These are phyloP conservation scores for Sebastes schlegelii DNA, from an alignment of 2,113 vertebrate genomes.

Conservation along the genomic window DNA sequence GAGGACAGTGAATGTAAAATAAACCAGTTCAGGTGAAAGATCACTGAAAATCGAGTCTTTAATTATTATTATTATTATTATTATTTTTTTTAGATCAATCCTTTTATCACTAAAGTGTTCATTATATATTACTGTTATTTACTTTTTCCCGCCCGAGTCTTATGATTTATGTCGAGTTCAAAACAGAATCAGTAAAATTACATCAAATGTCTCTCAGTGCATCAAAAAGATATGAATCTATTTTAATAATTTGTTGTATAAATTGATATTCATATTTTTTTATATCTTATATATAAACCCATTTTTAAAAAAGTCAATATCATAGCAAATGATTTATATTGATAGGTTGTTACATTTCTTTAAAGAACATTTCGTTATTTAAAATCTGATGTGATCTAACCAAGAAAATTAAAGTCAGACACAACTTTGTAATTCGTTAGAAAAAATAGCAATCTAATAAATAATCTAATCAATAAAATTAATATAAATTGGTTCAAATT, in stretches of 20 bases:
- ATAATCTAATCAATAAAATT: background rate
- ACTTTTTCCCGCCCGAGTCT: background rate
- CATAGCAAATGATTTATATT: background rate
- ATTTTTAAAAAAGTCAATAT: background rate
- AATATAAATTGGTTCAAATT: background rate
- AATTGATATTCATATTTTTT: background rate
- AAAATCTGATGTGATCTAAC: background rate
- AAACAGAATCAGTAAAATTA: slow-evolving; percentile 8
- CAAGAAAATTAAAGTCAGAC: background rate
- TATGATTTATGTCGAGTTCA: background rate
- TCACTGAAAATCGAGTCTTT: background rate
- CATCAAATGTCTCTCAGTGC: background rate
- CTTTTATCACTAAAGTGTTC: background rate
- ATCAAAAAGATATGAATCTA: background rate
- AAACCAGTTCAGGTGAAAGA: background rate
- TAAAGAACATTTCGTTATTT: background rate
- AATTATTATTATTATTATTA: too few species aligned
- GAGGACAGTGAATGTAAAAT: background rate
- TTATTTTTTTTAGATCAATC: background rate
- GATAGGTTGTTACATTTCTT: background rate
- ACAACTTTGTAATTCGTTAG: background rate
- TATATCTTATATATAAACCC: background rate
- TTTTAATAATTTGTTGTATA: background rate
- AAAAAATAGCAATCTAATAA: background rate
- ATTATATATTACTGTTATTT: background rate